These are phyloP conservation scores for Icerya purchasi DNA, from an alignment of 2,888 invertebrate genomes.

Conservation along the genomic window DNA sequence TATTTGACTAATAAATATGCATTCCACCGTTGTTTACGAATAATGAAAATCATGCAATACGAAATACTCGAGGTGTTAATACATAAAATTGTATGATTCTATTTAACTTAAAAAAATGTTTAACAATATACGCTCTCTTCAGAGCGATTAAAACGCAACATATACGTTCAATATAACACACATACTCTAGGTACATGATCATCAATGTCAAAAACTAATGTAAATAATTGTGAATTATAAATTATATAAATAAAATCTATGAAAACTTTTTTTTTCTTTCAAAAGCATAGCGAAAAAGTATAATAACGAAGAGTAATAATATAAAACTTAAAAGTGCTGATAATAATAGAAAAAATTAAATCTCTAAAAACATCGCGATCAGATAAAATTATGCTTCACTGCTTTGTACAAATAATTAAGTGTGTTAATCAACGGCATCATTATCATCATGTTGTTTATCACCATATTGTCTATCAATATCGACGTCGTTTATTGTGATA, in stretches of 20 bases:
- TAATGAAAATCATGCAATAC: too few relatives aligned
- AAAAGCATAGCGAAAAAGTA: background rate
- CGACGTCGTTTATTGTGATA: conserved; percentile 11
- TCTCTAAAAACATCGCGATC: background rate
- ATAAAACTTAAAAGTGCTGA: background rate
- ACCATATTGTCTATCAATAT: conserved; percentile 3
- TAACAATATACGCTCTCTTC: too few relatives aligned
- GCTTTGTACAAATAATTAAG: background rate
- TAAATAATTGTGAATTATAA: background rate
- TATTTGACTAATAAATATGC: too few relatives aligned
- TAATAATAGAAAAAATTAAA: background rate
- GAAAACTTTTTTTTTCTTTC: background rate
- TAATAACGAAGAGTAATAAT: background rate
- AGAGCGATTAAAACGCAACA: too few relatives aligned
- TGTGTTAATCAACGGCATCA: too few relatives aligned
- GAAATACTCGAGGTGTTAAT: too few relatives aligned
- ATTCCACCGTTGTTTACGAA: too few relatives aligned
- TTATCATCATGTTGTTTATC: too few relatives aligned
- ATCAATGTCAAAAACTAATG: background rate
- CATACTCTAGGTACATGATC: background rate
- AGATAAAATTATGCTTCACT: background rate
- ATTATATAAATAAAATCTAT: background rate
- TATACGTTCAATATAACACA: too few relatives aligned
- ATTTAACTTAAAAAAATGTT: too few relatives aligned
- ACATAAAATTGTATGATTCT: too few relatives aligned